A percentile compares a stretch with the other conserved stretches of the same genome.
These are phyloP conservation scores for Nysson spinosus DNA, from an alignment of 2,888 invertebrate genomes.

Conservation along the genomic window DNA sequence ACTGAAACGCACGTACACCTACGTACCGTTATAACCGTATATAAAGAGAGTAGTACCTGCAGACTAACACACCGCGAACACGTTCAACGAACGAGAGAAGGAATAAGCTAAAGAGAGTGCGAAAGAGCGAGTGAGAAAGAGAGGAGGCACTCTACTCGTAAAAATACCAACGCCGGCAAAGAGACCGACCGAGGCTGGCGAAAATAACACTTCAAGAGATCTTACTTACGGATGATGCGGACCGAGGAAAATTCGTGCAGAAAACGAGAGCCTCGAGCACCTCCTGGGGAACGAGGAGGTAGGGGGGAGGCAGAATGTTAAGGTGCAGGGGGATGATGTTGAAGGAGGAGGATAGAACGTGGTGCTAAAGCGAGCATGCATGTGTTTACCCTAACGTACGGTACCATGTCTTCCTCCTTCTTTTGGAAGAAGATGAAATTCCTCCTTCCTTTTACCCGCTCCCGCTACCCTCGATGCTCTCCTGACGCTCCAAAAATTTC, in stretches of 20 bases:
- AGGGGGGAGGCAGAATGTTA: constrained; percentile 20
- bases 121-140: no score
- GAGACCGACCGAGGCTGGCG: constrained; percentile 44
- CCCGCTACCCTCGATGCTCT: neutral
- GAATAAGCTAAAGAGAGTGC: no score
- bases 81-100: no score
- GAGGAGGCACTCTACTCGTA: constrained; percentile 62
- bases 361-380: constrained; percentile 34
- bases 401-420: neutral
- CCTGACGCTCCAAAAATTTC: no score
- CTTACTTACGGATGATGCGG: constrained; percentile 59
- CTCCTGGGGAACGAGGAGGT: constrained; percentile 1
- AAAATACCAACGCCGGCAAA: constrained; percentile 63
- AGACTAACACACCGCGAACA: no score
- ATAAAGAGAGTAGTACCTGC: no score
- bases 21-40: neutral
- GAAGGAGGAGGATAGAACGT: constrained; percentile 11
- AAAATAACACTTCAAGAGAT: constrained; percentile 70
- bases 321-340: neutral
- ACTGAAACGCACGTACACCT: neutral
- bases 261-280: constrained; percentile 28
- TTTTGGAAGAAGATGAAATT: no score
- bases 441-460: neutral
- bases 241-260: constrained; percentile 44
- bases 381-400: constrained; percentile 18